Base-by-base conservation (phyloP, 2,888 invertebrate species). In the Plagodis dolabraria region DNA sequence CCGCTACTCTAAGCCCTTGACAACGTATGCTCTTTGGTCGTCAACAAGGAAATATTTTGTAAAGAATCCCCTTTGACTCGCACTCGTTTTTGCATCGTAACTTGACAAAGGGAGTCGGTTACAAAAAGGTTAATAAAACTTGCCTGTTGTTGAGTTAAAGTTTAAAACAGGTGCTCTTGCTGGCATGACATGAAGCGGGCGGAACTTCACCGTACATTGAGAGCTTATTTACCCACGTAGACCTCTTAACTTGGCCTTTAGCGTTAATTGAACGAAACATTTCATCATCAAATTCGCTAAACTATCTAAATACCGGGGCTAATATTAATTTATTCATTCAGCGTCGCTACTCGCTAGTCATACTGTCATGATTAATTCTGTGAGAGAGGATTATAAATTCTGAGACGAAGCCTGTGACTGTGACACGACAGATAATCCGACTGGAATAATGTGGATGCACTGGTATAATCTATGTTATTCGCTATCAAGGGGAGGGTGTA, bases 401-500 rank as follows among this genome's bases (percentile, higher is more conserved):
- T 69, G 69, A 75, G 72, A 72, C 74, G 71, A 67, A 70, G 72
- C 68, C 67, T 68, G 71, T 70, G 74, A 74, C 72, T 77, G 76
- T 71, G 71, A 77, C 77, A 79, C 77, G 79, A 72, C 71, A 77
- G 80, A 80, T 86, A 84, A 86, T 84, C 84, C 80, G 71, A 67
- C 72, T 74, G 75, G 76, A 75, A 77, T 81, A 80, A 82, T 80
- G 78, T 78, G 75, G 79, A 79, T 83, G 84, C 83, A 83, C 71
- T 74, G 73, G 74, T 77, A 75, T 84, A 81, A 81, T 80, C 77
- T 80, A 76, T 79, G 76, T 81, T 81, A 79, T 77, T 74, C 80
- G 67, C 76, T 79, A 80, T 78, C 79, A 76, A 77, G 77, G 68
- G 75, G 68, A 67, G 63, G 70, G 69, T 72, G 74, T 82, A 81